These are phyloP conservation scores for Nemopilema nomurai DNA, from an alignment of 30 jellyfish, hydroid and myxozoan species.

Conservation along the genomic window DNA sequence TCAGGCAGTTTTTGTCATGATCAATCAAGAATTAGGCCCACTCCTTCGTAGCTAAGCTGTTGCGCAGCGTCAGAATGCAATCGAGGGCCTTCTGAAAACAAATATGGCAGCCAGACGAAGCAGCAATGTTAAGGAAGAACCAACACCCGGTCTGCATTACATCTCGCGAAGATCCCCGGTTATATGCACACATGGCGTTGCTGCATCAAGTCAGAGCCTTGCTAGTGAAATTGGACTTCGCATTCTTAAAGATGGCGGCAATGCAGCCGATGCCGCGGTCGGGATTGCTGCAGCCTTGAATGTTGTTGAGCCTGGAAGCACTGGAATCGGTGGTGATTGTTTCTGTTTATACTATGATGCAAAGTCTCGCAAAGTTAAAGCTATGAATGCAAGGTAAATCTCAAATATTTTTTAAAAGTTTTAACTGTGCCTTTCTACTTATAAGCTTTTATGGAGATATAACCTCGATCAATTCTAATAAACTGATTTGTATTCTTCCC, in stretches of 20 bases:
- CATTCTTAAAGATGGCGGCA: slow-evolving; percentile 77
- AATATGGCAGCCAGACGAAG: slow-evolving; percentile 64
- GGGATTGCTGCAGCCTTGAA: slow-evolving; percentile 91
- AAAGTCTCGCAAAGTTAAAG: slow-evolving; percentile 60
- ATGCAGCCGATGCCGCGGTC: slow-evolving; percentile 99
- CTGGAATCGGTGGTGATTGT: slow-evolving; percentile 97
- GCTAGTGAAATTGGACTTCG: slow-evolving; percentile 88
- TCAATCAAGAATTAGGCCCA: not conserved
- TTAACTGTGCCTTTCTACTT: too few species aligned
- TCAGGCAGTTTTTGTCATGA: not conserved
- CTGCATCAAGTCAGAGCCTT: slow-evolving; percentile 81
- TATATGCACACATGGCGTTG: slow-evolving; percentile 83
- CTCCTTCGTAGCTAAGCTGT: slow-evolving; percentile 3
- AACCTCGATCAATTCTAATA: too few species aligned
- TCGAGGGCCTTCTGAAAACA: not conserved
- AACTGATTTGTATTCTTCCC: too few species aligned
- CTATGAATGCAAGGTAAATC: slow-evolving; percentile 81
- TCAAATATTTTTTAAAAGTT: not conserved
- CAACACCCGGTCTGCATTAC: slow-evolving; percentile 13
- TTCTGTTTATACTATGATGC: slow-evolving; percentile 85
- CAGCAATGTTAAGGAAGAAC: not conserved
- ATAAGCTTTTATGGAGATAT: too few species aligned
- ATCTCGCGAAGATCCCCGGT: slow-evolving; percentile 82
- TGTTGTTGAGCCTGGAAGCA: slow-evolving; percentile 86
- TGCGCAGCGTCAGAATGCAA: not conserved